A percentile compares a stretch with the other conserved stretches of the same genome.
Evolutionary conservation across 2,113 vertebrate species (phyloP).

Genomic region (Nesoenas mayeri): DNA sequence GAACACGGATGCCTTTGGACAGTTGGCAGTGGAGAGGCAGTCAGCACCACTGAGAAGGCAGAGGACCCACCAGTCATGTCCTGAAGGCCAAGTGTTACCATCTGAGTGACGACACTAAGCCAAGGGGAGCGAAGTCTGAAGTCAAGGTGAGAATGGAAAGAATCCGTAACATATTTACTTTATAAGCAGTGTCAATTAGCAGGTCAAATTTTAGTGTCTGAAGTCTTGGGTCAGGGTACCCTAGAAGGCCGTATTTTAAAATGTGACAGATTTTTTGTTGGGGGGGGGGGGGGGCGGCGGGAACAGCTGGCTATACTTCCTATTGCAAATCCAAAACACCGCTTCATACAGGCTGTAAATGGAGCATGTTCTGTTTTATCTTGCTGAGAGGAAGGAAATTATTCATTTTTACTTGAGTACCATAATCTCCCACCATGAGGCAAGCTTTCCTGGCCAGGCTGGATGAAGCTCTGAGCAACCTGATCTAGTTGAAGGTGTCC

Average conservation of each 20-base stretch:
- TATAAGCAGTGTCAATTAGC: neutral
- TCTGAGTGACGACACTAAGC: neutral
- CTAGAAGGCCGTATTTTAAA: neutral
- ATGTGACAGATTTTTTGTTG: neutral
- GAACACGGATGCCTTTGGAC: fast-evolving
- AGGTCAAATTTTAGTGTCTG: neutral
- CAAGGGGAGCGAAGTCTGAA: neutral
- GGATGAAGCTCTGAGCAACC: too few species aligned
- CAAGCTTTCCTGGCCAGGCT: neutral
- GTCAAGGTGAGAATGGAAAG: neutral
- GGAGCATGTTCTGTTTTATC: neutral
- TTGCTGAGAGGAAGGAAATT: neutral
- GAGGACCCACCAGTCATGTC: neutral
- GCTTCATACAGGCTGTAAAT: neutral
- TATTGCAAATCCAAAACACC: neutral
- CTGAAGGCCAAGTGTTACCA: fast-evolving
- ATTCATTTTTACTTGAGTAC: neutral
- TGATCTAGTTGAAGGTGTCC: too few species aligned
- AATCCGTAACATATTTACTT: neutral
- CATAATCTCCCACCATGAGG: neutral
- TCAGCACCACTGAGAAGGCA: neutral
- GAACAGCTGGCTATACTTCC: neutral
- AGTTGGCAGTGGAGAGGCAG: neutral
- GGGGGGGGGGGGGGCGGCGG: too few species aligned
- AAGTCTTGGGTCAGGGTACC: fast-evolving